Base-by-base conservation (phyloP, 1,140 invertebrate genomes). In the Panonychus citri region DNA sequence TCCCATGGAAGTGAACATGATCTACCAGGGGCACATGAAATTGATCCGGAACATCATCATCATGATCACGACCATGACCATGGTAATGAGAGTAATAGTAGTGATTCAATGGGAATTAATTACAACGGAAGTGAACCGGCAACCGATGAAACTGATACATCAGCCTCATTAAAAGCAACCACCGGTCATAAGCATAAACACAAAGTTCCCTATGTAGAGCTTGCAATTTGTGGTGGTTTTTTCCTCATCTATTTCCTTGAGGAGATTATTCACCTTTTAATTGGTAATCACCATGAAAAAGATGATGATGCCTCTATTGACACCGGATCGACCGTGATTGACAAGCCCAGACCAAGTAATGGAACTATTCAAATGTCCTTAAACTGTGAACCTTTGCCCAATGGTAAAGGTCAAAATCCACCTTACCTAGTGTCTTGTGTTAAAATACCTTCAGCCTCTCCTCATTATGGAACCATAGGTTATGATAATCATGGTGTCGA, bases 171-270 rank as follows among this genome's bases (percentile, higher is more conserved):
- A 46, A 21, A 46, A 46, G n/a, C 43, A n/a, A n/a, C 5, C 12
- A 34, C n/a, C 19, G 30, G 21, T 25, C 53, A 57, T 24, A 4
- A 40, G 24, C 37, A 57, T 46, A 15, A 12, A 25, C 42, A 59
- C 42, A n/a, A 15, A 34, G 68, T 86, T 62, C 76, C 80, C 1
- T 64, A 83, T 8, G 76, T 82, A 0, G 78, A 85, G 58, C 64
- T 86, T 12, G 64, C 79, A 0, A 73, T 83, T 37, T 83, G 81
- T 60, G 66, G 71, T 17, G 84, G 85, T 13, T 88, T 89, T 68
- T 87, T 87, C 66, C 70, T 81, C 7, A 83, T 89, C 74, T 87
- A 83, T 63, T 69, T 86, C 19, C 75, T 87, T 1, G 85, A 89
- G 64, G 84, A 87, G 66, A 65, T 70, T 75, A 56, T 75, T 79